A percentile compares a stretch with the other conserved stretches of the same genome.
Evolutionary conservation across 1,140 invertebrate species (phyloP).

Genomic region (Heterodera schachtii): DNA sequence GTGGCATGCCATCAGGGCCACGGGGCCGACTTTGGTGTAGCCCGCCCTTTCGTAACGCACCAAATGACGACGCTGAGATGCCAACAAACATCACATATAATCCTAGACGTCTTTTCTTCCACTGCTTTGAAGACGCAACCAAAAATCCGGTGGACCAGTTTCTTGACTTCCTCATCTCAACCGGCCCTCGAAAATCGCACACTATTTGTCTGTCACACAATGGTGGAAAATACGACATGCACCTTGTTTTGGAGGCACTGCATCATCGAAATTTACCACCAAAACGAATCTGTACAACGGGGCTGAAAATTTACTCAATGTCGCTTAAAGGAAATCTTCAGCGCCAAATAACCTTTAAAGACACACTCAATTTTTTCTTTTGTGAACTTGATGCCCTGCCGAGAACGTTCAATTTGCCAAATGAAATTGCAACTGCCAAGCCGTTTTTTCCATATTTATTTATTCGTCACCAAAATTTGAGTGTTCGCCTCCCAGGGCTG

Average conservation of each 20-base stretch:
- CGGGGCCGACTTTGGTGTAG: neutral
- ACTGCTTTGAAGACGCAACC: conserved; percentile 10
- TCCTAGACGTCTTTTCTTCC: conserved; percentile 18
- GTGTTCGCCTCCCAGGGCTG: neutral
- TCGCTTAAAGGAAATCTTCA: conserved; percentile 4
- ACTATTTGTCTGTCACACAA: conserved; percentile 3
- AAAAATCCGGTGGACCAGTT: conserved; percentile 21
- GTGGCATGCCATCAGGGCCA: neutral
- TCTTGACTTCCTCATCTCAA: conserved; percentile 10
- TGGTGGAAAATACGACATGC: conserved; percentile 30
- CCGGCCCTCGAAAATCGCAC: neutral
- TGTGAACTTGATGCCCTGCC: conserved; percentile 12
- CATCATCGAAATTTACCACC: conserved; percentile 6
- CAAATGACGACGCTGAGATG: neutral
- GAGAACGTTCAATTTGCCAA: conserved; percentile 5
- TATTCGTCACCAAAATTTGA: neutral
- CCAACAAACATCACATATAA: neutral
- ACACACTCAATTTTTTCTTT: conserved; percentile 32
- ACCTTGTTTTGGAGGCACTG: conserved; percentile 5
- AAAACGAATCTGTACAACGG: conserved; percentile 14
- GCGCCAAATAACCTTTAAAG: conserved; percentile 21
- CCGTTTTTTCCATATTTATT: conserved; percentile 28
- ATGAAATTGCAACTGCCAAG: neutral
- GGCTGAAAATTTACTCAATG: conserved; percentile 24
- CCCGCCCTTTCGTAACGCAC: conserved; percentile 6